Evolutionary conservation across 2,888 invertebrate species (phyloP).

Genomic region (Melitaea athalia): DNA sequence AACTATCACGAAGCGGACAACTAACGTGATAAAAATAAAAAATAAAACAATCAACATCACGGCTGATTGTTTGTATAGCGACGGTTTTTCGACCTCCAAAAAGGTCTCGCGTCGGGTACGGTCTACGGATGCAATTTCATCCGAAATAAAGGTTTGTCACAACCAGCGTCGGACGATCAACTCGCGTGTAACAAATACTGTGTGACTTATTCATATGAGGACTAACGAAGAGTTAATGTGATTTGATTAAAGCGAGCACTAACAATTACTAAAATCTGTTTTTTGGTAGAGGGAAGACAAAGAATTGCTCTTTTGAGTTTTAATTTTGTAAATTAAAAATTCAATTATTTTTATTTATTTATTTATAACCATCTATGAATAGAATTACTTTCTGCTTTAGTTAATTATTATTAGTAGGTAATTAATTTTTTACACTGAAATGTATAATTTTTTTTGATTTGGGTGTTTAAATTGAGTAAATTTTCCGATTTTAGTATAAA

Average conservation of each 20-base stretch:
- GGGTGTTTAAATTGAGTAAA: too few species aligned
- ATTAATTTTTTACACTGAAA: too few species aligned
- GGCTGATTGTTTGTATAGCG: conserved; percentile 2
- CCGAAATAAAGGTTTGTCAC: conserved; percentile 54
- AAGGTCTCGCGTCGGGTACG: conserved; percentile 47
- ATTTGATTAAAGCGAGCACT: not conserved
- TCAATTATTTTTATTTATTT: not conserved
- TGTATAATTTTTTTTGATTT: too few species aligned
- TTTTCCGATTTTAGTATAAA: too few species aligned
- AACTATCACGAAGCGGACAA: not conserved
- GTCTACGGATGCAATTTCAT: conserved; percentile 56
- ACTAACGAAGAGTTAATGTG: conserved; percentile 13
- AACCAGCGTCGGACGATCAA: conserved; percentile 43
- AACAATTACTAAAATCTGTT: not conserved
- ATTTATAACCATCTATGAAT: too few species aligned
- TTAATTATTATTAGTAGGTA: too few species aligned
- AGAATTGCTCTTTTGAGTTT: not conserved
- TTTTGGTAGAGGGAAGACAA: too few species aligned
- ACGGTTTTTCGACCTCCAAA: conserved; percentile 44
- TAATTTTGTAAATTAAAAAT: too few species aligned
- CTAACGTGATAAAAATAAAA: not conserved
- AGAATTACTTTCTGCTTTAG: too few species aligned
- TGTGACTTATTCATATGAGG: conserved; percentile 47
- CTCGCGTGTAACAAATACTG: conserved; percentile 54
- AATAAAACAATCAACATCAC: conserved; percentile 1